Conservation (phyloP, 2,888 invertebrate species). For the Gastracanthus pulcherrimus region DNA sequence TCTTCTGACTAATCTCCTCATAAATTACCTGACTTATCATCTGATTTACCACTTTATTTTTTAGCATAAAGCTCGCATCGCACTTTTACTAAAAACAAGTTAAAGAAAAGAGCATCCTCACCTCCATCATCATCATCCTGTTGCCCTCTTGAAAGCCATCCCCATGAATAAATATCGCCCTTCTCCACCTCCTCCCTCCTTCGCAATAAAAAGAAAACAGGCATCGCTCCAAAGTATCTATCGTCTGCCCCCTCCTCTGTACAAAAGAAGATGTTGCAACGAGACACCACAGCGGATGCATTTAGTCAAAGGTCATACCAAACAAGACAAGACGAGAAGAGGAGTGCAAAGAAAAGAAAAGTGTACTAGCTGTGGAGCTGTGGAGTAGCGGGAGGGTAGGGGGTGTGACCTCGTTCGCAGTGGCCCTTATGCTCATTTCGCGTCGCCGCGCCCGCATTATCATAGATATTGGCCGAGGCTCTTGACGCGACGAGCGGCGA, state of each 20-base stretch:
- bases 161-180: neutral
- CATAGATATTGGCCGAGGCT: conserved; percentile 64
- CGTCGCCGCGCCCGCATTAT: conserved; percentile 57
- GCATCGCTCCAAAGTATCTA: too few relatives aligned
- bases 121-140: neutral
- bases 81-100: too few relatives aligned
- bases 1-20: too few relatives aligned
- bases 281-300: neutral
- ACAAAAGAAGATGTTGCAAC: neutral
- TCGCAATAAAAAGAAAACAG: neutral
- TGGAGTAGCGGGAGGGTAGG: neutral
- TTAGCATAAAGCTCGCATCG: too few relatives aligned
- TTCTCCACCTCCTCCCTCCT: too few relatives aligned
- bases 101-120: neutral
- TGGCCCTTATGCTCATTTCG: neutral
- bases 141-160: neutral
- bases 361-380: too few relatives aligned
- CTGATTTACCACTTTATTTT: too few relatives aligned
- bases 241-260: neutral
- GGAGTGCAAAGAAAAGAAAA: too few relatives aligned
- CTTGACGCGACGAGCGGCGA: conserved; percentile 15
- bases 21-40: too few relatives aligned
- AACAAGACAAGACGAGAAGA: too few relatives aligned
- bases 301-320: neutral
- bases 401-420: neutral